These are phyloP conservation scores for Eriosoma lanigerum DNA, from an alignment of 1,140 invertebrate genomes.

Conservation along the genomic window DNA sequence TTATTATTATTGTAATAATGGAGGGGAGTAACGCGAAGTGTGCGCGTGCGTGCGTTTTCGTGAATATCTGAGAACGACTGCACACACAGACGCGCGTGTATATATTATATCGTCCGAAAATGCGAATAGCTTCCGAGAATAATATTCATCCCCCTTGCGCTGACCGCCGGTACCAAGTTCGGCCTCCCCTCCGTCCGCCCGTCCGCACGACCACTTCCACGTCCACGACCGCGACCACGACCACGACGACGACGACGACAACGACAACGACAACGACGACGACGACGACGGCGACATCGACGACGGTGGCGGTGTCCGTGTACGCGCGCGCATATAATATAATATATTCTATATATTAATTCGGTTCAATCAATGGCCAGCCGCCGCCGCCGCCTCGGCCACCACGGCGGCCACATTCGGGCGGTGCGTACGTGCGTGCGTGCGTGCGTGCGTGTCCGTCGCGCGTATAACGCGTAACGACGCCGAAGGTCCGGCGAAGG, in stretches of 20 bases:
- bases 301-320: background rate
- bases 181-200: background rate
- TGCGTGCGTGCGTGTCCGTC: background rate
- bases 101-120: conserved; percentile 41
- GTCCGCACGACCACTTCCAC: background rate
- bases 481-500: background rate
- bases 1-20: too few relatives aligned
- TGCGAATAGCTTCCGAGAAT: conserved; percentile 43
- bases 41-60: background rate
- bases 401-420: background rate
- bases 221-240: background rate
- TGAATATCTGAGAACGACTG: background rate
- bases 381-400: background rate
- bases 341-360: conserved; percentile 41
- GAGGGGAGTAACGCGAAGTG: background rate
- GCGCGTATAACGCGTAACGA: background rate
- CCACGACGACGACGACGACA: conserved; percentile 18
- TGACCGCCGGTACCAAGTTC: background rate
- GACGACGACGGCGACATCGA: conserved; percentile 19
- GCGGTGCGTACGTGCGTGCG: background rate
- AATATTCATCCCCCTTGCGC: conserved; percentile 38
- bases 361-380: conserved; percentile 39
- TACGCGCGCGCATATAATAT: conserved; percentile 6
- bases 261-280: conserved; percentile 25
- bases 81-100: background rate